These are phyloP conservation scores for Drosophila novamexicana DNA, from an alignment of 1,140 invertebrate genomes.

Conservation along the genomic window DNA sequence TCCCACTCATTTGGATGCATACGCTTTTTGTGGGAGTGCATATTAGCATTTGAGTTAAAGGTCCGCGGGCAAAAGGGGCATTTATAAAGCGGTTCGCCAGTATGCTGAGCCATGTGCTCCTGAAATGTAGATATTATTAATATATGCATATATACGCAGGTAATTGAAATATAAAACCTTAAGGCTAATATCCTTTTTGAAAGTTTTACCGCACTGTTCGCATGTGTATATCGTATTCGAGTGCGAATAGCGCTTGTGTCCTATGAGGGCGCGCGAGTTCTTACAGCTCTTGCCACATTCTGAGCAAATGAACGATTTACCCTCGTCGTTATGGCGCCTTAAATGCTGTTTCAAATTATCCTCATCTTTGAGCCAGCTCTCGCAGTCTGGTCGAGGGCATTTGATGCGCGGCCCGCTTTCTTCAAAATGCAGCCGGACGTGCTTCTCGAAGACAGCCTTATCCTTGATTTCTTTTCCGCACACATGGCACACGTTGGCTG, in stretches of 20 bases:
- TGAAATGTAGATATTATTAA: slow-evolving; percentile 34
- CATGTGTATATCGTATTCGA: slow-evolving; percentile 77
- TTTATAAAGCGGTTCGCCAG: slow-evolving; percentile 77
- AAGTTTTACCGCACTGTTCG: slow-evolving; percentile 80
- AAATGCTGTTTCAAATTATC: slow-evolving; percentile 77
- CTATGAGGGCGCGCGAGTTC: slow-evolving; percentile 72
- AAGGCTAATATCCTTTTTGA: slow-evolving; percentile 79
- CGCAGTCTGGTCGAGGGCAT: slow-evolving; percentile 73
- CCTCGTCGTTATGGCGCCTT: slow-evolving; percentile 73
- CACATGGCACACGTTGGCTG: slow-evolving; percentile 76
- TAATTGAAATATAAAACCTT: slow-evolving; percentile 46
- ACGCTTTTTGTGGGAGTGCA: slow-evolving; percentile 83
- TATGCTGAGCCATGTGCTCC: slow-evolving; percentile 83
- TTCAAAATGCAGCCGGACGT: slow-evolving; percentile 78
- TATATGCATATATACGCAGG: neutral
- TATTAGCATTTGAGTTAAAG: slow-evolving; percentile 82
- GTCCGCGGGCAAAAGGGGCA: slow-evolving; percentile 80
- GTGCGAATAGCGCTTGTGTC: slow-evolving; percentile 78
- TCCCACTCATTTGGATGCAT: slow-evolving; percentile 82
- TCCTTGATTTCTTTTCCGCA: slow-evolving; percentile 79
- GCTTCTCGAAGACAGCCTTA: slow-evolving; percentile 79
- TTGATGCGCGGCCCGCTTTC: slow-evolving; percentile 77
- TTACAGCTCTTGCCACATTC: slow-evolving; percentile 79
- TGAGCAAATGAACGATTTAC: slow-evolving; percentile 66
- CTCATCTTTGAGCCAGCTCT: slow-evolving; percentile 80